Evolutionary conservation across 2,113 vertebrate genomes (phyloP).

Genomic region (Oxyruncus cristatus): DNA sequence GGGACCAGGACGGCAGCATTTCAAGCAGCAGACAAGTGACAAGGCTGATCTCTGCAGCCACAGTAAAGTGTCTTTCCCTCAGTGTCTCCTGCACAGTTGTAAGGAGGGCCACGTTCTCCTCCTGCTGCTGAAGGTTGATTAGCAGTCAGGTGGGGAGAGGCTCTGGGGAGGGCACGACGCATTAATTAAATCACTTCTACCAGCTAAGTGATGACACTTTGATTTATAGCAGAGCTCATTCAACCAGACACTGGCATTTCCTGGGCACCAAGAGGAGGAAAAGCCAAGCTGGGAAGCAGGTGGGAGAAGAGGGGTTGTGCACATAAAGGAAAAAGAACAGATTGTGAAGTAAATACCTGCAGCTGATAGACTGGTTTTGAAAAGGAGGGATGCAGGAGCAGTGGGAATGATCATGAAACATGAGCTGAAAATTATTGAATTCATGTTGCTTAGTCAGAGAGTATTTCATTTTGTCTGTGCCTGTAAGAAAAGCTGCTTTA

Average conservation of each 20-base stretch:
- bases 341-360: background rate
- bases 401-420: background rate
- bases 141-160: constrained; percentile 75
- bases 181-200: constrained; percentile 81
- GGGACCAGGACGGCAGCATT: background rate
- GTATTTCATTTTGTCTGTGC: background rate
- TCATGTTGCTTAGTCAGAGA: background rate
- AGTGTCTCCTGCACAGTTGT: constrained; percentile 10
- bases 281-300: constrained; percentile 52
- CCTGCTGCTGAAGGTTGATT: constrained; percentile 77
- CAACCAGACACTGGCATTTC: constrained; percentile 70
- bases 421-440: background rate
- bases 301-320: constrained; percentile 10
- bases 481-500: background rate
- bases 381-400: background rate
- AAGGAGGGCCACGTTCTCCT: constrained; percentile 39
- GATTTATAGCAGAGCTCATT: constrained; percentile 77
- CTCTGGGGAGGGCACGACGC: constrained; percentile 65
- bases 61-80: constrained; percentile 64
- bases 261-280: constrained; percentile 58
- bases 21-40: constrained; percentile 47
- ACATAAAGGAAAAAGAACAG: background rate
- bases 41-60: constrained; percentile 42
- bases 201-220: constrained; percentile 79
- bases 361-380: background rate